Conservation (phyloP, 2,888 invertebrate species). For the Dolomedes plantarius region DNA sequence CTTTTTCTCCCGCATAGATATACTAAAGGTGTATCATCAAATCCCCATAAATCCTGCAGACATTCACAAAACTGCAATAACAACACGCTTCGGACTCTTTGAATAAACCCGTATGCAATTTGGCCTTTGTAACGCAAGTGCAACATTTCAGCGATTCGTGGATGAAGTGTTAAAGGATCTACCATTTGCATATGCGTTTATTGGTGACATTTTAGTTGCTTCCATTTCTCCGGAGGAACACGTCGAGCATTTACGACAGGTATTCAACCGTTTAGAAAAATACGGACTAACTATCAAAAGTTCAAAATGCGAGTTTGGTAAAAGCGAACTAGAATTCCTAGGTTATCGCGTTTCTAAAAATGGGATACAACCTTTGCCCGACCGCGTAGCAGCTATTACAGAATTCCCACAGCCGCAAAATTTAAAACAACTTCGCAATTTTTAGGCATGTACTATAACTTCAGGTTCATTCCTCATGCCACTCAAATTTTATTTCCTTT, state of each 20-base stretch:
- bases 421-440: not conserved
- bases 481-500: not conserved
- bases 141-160: slow-evolving; percentile 14
- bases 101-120: slow-evolving; percentile 1
- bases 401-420: not conserved
- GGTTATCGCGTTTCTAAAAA: not conserved
- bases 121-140: not conserved
- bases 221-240: not conserved
- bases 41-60: slow-evolving; percentile 16
- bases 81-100: slow-evolving; percentile 17
- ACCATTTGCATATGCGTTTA: not conserved
- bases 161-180: not conserved
- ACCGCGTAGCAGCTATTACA: not conserved
- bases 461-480: not conserved
- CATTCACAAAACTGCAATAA: slow-evolving; percentile 41
- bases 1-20: not conserved
- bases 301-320: not conserved
- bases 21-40: slow-evolving; percentile 26
- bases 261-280: not conserved
- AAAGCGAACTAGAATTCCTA: not conserved
- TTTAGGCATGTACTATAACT: not conserved
- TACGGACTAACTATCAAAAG: not conserved
- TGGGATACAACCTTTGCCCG: not conserved
- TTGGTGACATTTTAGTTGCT: not conserved
- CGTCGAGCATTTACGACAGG: not conserved